phyloP scores from a whole-genome alignment of 2,797 vertebrate species.

The Monodelphis domestica region DNA sequence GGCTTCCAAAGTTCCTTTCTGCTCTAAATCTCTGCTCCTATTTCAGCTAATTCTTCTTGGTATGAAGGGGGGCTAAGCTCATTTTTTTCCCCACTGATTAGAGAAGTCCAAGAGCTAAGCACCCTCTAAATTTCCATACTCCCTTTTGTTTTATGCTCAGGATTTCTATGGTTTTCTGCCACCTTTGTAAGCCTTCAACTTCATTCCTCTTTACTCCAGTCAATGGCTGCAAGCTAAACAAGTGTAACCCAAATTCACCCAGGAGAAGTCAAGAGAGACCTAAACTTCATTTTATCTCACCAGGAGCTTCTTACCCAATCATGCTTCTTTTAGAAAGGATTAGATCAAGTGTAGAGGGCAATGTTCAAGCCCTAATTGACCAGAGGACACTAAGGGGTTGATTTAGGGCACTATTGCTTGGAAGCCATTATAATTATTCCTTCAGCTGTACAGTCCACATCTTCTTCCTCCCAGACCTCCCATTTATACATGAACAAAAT shows the following conservation, averaged over 20 bases:
- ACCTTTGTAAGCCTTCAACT: background rate
- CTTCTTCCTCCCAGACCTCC: slow-evolving; percentile 34
- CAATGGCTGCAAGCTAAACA: background rate
- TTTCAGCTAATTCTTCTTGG: background rate
- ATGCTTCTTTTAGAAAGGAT: slow-evolving; percentile 40
- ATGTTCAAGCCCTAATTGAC: slow-evolving; percentile 46
- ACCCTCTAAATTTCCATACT: background rate
- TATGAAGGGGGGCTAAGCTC: background rate
- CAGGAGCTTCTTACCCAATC: slow-evolving; percentile 46
- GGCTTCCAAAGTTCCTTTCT: background rate
- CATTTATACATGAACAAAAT: slow-evolving; percentile 25
- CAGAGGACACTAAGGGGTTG: slow-evolving; percentile 27
- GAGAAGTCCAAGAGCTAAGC: background rate
- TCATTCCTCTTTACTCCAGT: background rate
- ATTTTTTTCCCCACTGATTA: background rate
- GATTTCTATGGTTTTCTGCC: background rate
- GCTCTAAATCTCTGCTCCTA: background rate
- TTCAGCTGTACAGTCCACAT: slow-evolving; percentile 53
- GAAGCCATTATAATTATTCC: slow-evolving; percentile 40
- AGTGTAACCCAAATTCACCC: background rate
- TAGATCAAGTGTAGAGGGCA: background rate
- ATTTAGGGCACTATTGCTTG: slow-evolving; percentile 36
- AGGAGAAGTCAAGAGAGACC: background rate
- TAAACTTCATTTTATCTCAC: slow-evolving; percentile 41
- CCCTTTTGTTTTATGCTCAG: background rate